Evolutionary conservation across 2,113 vertebrate species (phyloP), one percentile per base, ranked within the genome.

Genomic region (Lepidothrix coronata): DNA sequence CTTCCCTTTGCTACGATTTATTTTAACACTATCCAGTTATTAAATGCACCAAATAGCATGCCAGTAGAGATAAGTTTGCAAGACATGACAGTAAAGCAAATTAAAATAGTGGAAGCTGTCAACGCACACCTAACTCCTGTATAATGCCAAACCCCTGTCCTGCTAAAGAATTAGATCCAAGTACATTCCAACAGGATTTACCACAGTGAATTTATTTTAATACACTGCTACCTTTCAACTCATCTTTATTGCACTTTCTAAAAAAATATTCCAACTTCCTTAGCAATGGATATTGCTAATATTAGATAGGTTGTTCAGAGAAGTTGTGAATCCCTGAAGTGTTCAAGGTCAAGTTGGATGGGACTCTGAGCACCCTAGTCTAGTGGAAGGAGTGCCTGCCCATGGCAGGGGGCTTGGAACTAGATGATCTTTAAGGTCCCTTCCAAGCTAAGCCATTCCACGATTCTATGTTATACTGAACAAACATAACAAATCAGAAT

Each of bases 1-100:
- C 11, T 81, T 93, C 39, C 18, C 55, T 81, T 81, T 55, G 35
- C 71, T 80, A 44, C 92, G 93, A 89, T 75, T 93, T 91, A 89
- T 85, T 95, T 92, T 78, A 92, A 93, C 73, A 95, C 89, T 89
- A 97, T 39, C 48, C 68, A 91, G 83, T 92, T 96, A 95, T 95
- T 95, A 95, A 97, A 95, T 68, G 54, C 54, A 85, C 30, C 75
- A 91, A 63, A 93, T 48, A 93, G 85, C 54, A 59, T 58, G 35
- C 88, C 35, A 90, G 30, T 55, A 79, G 75, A 95, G 85, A 91
- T 93, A 94, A 86, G n/a, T 79, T 73, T 90, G 85, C 71, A 83
- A 66, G 59, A 93, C 78, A 83, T 83, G 82, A 95, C 92, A 97
- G 92, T n/a, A 81, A 93, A 94, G 46, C 80, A 93, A 93, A 95